phyloP scores from a whole-genome alignment of 2,888 invertebrate species.

The Patella caerulea region DNA sequence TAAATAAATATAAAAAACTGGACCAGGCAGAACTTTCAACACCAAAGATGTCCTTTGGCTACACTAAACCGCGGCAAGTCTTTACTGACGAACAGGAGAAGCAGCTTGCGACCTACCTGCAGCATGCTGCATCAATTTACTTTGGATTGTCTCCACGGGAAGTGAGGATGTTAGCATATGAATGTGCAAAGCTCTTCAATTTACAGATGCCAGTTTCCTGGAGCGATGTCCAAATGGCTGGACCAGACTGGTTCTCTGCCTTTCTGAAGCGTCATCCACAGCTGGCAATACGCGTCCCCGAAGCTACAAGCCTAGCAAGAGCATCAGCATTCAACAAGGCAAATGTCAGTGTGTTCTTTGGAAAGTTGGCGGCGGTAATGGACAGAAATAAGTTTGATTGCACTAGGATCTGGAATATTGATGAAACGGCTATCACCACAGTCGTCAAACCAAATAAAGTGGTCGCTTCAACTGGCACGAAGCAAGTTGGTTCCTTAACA shows the following conservation, averaged over 20 bases:
- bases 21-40: no score
- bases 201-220: conserved; percentile 24
- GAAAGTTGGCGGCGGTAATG: conserved; percentile 33
- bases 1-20: no score
- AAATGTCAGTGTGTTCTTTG: conserved; percentile 32
- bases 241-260: conserved; percentile 30
- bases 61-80: no score
- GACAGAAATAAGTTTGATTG: conserved; percentile 26
- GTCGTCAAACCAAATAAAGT: no score
- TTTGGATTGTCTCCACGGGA: no score
- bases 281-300: conserved; percentile 30
- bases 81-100: no score
- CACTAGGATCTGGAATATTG: conserved; percentile 32
- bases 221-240: conserved; percentile 18
- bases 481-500: no score
- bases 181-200: conserved; percentile 23
- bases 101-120: no score
- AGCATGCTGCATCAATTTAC: no score
- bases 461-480: no score
- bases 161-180: conserved; percentile 7
- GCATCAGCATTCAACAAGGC: conserved; percentile 37
- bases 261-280: conserved; percentile 31
- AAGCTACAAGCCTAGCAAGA: conserved; percentile 33
- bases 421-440: background rate
- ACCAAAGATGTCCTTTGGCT: no score